Evolutionary conservation across 2,888 invertebrate species (phyloP).

Genomic region (Apamea crenata): DNA sequence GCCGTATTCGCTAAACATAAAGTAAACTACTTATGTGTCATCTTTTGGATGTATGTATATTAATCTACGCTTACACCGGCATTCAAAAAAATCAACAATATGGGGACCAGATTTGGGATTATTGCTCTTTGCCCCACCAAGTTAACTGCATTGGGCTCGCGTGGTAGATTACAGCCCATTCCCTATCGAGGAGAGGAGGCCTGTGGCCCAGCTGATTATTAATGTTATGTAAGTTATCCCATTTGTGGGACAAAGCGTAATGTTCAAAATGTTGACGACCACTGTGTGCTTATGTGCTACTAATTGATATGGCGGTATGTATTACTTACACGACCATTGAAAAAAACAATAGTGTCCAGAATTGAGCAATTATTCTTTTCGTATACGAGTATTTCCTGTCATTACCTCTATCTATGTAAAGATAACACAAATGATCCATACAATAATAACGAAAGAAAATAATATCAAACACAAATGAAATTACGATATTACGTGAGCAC

Average conservation of each 20-base stretch:
- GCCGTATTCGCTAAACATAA: not conserved
- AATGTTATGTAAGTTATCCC: too few relatives aligned
- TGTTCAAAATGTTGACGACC: not conserved
- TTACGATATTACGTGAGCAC: constrained; percentile 7
- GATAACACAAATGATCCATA: not conserved
- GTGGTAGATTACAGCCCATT: too few relatives aligned
- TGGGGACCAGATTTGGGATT: not conserved
- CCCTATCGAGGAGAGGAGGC: too few relatives aligned
- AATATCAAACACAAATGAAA: constrained; percentile 1
- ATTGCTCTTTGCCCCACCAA: not conserved
- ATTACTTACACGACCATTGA: too few relatives aligned
- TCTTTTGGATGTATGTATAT: not conserved
- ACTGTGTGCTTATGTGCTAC: not conserved
- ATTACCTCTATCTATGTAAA: not conserved
- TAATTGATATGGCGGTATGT: not conserved
- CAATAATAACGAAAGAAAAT: not conserved
- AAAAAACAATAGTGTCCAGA: too few relatives aligned
- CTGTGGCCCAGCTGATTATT: too few relatives aligned
- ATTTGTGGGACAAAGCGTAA: too few relatives aligned
- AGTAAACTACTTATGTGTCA: not conserved
- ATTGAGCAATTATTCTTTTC: not conserved
- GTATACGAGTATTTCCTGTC: not conserved
- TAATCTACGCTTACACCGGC: not conserved
- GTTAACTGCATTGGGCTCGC: not conserved
- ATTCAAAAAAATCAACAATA: not conserved